Percentiles rank a stretch among this genome's conserved stretches.
These are phyloP conservation scores for Periophthalmus magnuspinnatus DNA, from an alignment of 2,797 vertebrate genomes.

Conservation along the genomic window DNA sequence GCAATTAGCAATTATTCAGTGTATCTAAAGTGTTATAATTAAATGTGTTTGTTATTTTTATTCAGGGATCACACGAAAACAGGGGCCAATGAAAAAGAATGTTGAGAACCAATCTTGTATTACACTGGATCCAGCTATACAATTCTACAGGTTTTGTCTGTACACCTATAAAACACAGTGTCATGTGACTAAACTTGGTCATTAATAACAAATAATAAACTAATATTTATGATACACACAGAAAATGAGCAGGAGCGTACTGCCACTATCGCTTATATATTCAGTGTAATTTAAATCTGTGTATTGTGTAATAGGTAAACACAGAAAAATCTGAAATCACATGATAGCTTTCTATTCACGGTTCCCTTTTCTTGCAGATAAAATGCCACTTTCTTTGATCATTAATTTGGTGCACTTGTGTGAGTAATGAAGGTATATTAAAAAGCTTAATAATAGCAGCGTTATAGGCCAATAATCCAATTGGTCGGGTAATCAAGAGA, in stretches of 20 bases:
- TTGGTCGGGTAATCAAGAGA: slow-evolving; percentile 29
- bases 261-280: too few relatives aligned
- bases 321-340: background rate
- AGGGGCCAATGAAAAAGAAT: background rate
- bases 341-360: slow-evolving; percentile 4
- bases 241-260: background rate
- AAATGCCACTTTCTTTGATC: background rate
- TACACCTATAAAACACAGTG: background rate
- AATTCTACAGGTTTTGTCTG: background rate
- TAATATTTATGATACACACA: background rate
- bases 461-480: slow-evolving; percentile 38
- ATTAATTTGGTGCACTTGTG: slow-evolving; percentile 2
- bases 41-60: background rate
- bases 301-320: background rate
- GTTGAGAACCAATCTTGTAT: background rate
- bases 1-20: background rate
- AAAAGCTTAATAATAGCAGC: slow-evolving; percentile 9
- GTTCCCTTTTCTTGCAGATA: background rate
- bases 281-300: background rate
- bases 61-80: background rate
- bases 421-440: slow-evolving; percentile 26
- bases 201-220: background rate
- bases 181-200: background rate
- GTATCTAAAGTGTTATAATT: too few relatives aligned
- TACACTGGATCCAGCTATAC: background rate